A percentile compares a stretch with the other conserved stretches of the same genome.
Evolutionary conservation across 64 coral and sea anemone genomes (phyloP).

Genomic region (Dendronephthya gigantea): DNA sequence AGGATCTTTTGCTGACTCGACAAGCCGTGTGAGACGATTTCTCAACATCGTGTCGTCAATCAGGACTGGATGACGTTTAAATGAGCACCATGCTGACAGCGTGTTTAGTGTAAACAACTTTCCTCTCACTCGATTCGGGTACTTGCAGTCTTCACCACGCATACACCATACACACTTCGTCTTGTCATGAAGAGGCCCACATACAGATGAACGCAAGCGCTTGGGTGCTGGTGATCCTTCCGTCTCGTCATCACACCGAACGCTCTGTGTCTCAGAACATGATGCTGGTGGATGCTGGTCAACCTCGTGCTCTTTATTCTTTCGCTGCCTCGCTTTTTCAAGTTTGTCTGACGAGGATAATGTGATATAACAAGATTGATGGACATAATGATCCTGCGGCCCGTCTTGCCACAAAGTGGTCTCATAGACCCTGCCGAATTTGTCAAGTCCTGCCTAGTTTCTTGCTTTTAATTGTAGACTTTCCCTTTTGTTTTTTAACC

Average conservation of each 20-base stretch:
- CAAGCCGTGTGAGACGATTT: slow-evolving; percentile 17
- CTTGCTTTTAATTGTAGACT: background rate
- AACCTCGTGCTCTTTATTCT: background rate
- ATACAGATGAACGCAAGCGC: slow-evolving; percentile 1
- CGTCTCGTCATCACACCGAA: background rate
- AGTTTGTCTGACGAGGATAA: slow-evolving; percentile 3
- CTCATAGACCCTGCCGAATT: slow-evolving; percentile 10
- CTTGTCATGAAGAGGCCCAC: background rate
- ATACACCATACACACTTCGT: slow-evolving; percentile 19
- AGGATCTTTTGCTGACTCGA: slow-evolving; percentile 33
- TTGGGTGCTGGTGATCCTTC: background rate
- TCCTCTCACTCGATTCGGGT: background rate
- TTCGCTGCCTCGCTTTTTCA: slow-evolving; percentile 15
- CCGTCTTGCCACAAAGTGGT: background rate
- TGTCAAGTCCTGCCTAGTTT: slow-evolving; percentile 15
- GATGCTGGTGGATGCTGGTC: background rate
- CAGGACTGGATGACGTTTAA: slow-evolving; percentile 31
- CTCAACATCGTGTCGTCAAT: slow-evolving; percentile 14
- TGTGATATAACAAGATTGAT: slow-evolving; percentile 18
- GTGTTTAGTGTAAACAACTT: slow-evolving; percentile 14
- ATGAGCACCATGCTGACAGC: slow-evolving; percentile 13
- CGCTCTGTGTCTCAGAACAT: background rate
- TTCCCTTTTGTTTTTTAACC: slow-evolving; percentile 17
- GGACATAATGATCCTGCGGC: background rate
- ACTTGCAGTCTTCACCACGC: slow-evolving; percentile 9